Conservation (phyloP, 1,140 invertebrate species). For the Oreohelix idahoensis region DNA sequence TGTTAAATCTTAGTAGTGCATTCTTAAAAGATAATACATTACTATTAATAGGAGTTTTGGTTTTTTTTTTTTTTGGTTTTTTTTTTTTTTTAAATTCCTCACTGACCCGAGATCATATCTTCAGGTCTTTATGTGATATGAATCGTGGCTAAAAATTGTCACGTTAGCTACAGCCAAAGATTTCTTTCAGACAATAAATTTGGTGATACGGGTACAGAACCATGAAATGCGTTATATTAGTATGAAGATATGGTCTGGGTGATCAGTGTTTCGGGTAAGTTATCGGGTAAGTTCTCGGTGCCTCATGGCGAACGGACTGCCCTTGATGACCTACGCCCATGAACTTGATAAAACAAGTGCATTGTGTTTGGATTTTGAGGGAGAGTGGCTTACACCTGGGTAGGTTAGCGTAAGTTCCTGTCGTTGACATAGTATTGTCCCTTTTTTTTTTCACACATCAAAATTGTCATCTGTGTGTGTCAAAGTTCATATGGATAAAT, state of each 20-base stretch:
- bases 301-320: slow-evolving; percentile 37
- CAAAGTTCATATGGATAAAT: background rate
- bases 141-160: background rate
- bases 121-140: background rate
- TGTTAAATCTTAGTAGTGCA: no score
- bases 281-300: slow-evolving; percentile 40
- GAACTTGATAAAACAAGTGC: slow-evolving; percentile 23
- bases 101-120: slow-evolving; percentile 5
- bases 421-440: background rate
- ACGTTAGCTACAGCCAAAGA: no score
- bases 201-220: no score
- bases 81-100: background rate
- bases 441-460: background rate
- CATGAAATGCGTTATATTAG: no score
- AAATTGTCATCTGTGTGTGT: background rate
- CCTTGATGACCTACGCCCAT: slow-evolving; percentile 33
- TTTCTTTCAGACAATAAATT: no score
- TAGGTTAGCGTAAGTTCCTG: slow-evolving; percentile 41
- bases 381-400: slow-evolving; percentile 13
- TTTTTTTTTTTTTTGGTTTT: no score
- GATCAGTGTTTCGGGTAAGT: slow-evolving; percentile 32
- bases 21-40: no score
- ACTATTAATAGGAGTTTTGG: no score
- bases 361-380: slow-evolving; percentile 24
- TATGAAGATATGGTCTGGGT: slow-evolving; percentile 18